A percentile compares a stretch with the other conserved stretches of the same genome.
phyloP scores from a whole-genome alignment of 1,140 invertebrate genomes.

The Cydia strobilella region DNA sequence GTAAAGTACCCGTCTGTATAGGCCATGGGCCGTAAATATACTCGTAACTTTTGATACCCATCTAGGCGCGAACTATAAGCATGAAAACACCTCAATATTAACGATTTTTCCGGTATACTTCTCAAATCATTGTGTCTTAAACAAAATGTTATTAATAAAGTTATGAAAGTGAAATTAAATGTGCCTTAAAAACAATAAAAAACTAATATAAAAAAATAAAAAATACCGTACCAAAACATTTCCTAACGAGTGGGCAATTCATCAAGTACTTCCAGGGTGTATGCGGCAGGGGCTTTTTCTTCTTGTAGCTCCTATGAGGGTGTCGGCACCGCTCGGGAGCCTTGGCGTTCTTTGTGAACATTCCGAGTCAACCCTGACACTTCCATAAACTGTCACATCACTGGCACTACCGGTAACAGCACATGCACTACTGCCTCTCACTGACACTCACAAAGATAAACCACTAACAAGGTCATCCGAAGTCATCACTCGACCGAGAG shows the following conservation, averaged over 20 bases:
- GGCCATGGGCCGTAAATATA: slow-evolving; percentile 12
- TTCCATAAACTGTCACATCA: slow-evolving; percentile 76
- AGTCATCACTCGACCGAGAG: slow-evolving; percentile 67
- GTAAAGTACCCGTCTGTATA: neutral
- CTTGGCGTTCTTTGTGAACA: slow-evolving; percentile 76
- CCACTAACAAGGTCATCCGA: slow-evolving; percentile 68
- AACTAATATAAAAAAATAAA: slow-evolving; percentile 55
- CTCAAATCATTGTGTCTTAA: neutral
- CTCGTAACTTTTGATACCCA: slow-evolving; percentile 15
- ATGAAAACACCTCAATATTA: slow-evolving; percentile 6
- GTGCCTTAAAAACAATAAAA: slow-evolving; percentile 42
- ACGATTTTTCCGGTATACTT: neutral
- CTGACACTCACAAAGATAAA: slow-evolving; percentile 62
- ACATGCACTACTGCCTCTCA: slow-evolving; percentile 49
- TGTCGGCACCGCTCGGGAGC: slow-evolving; percentile 71
- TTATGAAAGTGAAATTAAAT: slow-evolving; percentile 25
- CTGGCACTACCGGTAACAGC: slow-evolving; percentile 40
- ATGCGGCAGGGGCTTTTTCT: slow-evolving; percentile 75
- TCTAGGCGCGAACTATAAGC: neutral
- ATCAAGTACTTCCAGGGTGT: slow-evolving; percentile 81
- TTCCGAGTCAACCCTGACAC: slow-evolving; percentile 67
- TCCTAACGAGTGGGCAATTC: slow-evolving; percentile 81
- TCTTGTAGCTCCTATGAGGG: slow-evolving; percentile 71
- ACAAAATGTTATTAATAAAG: neutral
- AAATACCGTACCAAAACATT: slow-evolving; percentile 81